Conservation (phyloP, 2,888 invertebrate genomes). For the Rhagonycha lutea region DNA sequence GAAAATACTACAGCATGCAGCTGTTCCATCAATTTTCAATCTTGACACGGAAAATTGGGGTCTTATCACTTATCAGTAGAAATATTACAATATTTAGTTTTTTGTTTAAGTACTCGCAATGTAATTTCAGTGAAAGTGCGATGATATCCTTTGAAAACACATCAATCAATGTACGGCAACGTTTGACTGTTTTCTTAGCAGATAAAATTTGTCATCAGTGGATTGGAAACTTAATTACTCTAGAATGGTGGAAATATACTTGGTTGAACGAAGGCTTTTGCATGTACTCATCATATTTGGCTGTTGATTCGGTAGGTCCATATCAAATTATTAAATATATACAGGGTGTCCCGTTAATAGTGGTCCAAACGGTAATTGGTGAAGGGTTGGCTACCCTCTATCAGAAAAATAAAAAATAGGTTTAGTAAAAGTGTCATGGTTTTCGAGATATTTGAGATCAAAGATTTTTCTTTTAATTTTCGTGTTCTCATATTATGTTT, state of each 20-base stretch:
- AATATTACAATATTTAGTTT: not conserved
- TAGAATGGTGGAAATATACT: constrained; percentile 66
- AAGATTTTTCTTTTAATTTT: too few relatives aligned
- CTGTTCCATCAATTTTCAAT: not conserved
- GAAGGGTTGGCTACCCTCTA: too few relatives aligned
- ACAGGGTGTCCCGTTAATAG: too few relatives aligned
- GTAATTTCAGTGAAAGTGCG: constrained; percentile 58
- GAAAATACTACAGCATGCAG: not conserved
- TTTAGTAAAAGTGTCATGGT: too few relatives aligned
- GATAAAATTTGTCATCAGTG: constrained; percentile 75
- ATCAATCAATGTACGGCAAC: constrained; percentile 53
- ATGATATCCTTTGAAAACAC: constrained; percentile 58
- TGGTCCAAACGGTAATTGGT: too few relatives aligned
- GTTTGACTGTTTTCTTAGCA: constrained; percentile 57
- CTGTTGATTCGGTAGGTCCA: constrained; percentile 43
- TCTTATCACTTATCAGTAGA: not conserved
- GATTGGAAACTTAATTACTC: constrained; percentile 70
- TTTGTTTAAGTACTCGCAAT: not conserved
- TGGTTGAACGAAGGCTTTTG: constrained; percentile 77
- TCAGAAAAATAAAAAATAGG: too few relatives aligned
- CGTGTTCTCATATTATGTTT: too few relatives aligned
- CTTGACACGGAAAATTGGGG: not conserved
- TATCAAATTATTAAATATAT: not conserved
- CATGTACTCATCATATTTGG: constrained; percentile 58
- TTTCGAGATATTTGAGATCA: too few relatives aligned